Percentiles rank a stretch among this genome's conserved stretches.
Evolutionary conservation across 37 sponge, comb jelly and placozoan genomes (phyloP).

Genomic region (Chondrosia reniformis): DNA sequence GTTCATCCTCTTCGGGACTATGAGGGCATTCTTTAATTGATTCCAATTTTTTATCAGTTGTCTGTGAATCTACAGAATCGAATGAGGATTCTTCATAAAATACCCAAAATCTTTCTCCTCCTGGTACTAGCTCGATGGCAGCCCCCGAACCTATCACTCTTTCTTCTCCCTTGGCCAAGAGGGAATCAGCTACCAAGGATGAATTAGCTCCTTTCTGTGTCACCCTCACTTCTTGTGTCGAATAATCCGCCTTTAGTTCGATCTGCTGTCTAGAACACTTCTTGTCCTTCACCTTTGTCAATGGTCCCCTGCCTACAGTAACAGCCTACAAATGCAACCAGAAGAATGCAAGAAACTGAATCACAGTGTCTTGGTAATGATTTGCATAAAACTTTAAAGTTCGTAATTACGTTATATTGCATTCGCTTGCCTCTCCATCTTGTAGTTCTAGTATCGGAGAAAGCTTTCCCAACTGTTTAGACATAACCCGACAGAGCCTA

Average conservation of each 20-base stretch:
- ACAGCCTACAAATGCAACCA: too few relatives aligned
- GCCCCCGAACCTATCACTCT: constrained; percentile 44
- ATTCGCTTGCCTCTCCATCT: too few relatives aligned
- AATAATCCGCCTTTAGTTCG: constrained; percentile 60
- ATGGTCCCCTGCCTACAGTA: constrained; percentile 50
- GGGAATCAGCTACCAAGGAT: constrained; percentile 37
- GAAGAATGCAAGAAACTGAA: too few relatives aligned
- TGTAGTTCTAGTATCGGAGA: neutral
- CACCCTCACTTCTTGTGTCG: constrained; percentile 46
- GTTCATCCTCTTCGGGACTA: neutral
- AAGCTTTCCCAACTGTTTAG: neutral
- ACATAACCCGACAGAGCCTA: neutral
- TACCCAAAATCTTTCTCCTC: constrained; percentile 40
- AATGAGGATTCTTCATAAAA: constrained; percentile 20
- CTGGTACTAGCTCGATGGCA: constrained; percentile 43
- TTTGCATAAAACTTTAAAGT: too few relatives aligned
- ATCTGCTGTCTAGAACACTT: constrained; percentile 59
- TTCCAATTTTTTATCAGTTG: neutral
- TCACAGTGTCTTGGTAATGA: too few relatives aligned
- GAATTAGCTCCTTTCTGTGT: constrained; percentile 43
- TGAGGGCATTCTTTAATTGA: neutral
- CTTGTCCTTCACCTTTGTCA: constrained; percentile 44
- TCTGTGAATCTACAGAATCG: neutral
- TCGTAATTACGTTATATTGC: too few relatives aligned
- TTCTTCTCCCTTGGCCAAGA: constrained; percentile 21